Evolutionary conservation across 1,140 invertebrate genomes (phyloP).

Genomic region (Dysdera silvatica): DNA sequence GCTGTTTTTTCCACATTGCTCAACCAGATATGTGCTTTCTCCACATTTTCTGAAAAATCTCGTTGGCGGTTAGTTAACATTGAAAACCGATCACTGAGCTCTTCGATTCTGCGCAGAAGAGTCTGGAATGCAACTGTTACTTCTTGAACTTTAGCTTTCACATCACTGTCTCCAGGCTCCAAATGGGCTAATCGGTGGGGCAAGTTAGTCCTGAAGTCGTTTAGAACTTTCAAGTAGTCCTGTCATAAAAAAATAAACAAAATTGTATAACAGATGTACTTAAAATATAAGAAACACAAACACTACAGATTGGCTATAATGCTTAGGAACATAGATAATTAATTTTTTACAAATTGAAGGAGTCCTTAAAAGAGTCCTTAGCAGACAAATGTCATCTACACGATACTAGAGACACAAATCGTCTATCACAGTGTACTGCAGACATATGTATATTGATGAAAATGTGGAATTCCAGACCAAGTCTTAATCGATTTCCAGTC

Average conservation of each 20-base stretch:
- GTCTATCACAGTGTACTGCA: too few species aligned
- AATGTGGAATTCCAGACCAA: too few species aligned
- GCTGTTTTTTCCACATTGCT: constrained; percentile 69
- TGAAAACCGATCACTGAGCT: constrained; percentile 66
- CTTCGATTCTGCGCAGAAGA: constrained; percentile 67
- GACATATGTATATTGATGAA: too few species aligned
- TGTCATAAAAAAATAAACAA: constrained; percentile 30
- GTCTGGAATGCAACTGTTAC: constrained; percentile 55
- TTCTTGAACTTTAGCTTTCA: constrained; percentile 59
- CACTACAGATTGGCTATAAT: too few species aligned
- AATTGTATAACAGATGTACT: not conserved
- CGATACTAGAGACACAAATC: too few species aligned
- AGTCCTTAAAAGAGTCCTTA: too few species aligned
- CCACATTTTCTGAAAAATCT: constrained; percentile 72
- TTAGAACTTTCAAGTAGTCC: constrained; percentile 70
- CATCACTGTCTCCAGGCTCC: constrained; percentile 60
- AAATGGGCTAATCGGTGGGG: constrained; percentile 70
- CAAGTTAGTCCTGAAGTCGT: constrained; percentile 71
- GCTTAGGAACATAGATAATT: too few species aligned
- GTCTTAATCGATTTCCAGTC: too few species aligned
- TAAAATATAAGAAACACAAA: not conserved
- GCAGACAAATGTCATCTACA: too few species aligned
- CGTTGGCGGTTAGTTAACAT: constrained; percentile 66
- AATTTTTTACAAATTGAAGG: too few species aligned
- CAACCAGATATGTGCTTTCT: constrained; percentile 74